Percentiles rank a stretch among this genome's conserved stretches.
Evolutionary conservation across 2,797 vertebrate species (phyloP).

Genomic region (Kryptopterus vitreolus): DNA sequence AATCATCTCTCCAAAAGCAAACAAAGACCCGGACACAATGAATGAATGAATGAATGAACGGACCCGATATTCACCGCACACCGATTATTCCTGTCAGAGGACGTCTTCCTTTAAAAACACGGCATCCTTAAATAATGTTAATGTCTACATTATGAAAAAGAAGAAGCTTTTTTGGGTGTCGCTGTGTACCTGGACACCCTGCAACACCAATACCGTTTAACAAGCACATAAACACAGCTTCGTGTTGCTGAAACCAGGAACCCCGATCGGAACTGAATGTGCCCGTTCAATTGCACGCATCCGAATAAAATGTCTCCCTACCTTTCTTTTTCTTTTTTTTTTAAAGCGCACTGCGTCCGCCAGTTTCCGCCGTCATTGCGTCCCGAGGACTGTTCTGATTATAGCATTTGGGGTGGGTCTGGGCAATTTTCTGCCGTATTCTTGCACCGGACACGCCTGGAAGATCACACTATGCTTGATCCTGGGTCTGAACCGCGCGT

Average conservation of each 20-base stretch:
- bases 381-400: constrained; percentile 24
- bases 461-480: neutral
- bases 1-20: constrained; percentile 16
- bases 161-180: neutral
- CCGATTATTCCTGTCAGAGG: constrained; percentile 44
- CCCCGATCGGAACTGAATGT: neutral
- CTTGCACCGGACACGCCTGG: neutral
- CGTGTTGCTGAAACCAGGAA: neutral
- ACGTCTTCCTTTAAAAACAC: constrained; percentile 1
- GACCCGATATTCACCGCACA: constrained; percentile 9
- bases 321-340: constrained; percentile 30
- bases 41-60: neutral
- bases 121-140: constrained; percentile 20
- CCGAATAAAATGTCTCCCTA: neutral
- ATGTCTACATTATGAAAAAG: neutral
- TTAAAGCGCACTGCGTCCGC: constrained; percentile 47
- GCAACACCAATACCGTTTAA: constrained; percentile 7
- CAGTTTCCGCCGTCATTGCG: constrained; percentile 54
- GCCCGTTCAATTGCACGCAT: neutral
- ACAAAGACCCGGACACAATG: neutral
- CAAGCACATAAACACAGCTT: neutral
- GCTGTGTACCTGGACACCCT: neutral
- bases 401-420: neutral
- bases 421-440: neutral
- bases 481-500: neutral